Percentiles rank a stretch among this genome's conserved stretches.
Evolutionary conservation across 2,113 vertebrate genomes (phyloP).

Genomic region (Nothocercus julius): DNA sequence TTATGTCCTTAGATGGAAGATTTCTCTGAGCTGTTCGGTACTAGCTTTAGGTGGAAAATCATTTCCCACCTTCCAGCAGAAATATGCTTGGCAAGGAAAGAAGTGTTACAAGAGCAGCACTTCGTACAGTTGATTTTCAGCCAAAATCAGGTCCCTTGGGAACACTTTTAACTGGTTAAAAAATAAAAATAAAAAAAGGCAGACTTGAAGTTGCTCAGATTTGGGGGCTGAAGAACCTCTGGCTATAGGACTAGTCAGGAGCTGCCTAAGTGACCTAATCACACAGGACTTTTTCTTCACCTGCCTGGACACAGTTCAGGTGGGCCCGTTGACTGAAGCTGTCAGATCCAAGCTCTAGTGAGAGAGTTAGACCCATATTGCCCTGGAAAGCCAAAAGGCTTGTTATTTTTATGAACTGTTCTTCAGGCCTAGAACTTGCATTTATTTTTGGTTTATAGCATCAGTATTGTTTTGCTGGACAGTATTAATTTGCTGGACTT

Average conservation of each 20-base stretch:
- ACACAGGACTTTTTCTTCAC: neutral
- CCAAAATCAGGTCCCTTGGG: conserved; percentile 5
- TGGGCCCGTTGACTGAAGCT: neutral
- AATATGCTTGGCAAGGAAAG: conserved; percentile 17
- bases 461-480: neutral
- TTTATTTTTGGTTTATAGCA: neutral
- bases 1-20: neutral
- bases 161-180: neutral
- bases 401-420: neutral
- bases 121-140: conserved; percentile 37
- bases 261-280: neutral
- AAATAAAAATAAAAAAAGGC: neutral
- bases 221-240: neutral
- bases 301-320: neutral
- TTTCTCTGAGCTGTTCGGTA: conserved; percentile 1
- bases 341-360: neutral
- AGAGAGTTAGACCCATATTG: neutral
- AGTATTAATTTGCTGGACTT: neutral
- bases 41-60: conserved; percentile 10
- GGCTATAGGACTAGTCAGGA: neutral
- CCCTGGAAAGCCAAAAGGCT: neutral
- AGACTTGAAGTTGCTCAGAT: neutral
- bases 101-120: conserved; percentile 30
- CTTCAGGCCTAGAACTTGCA: neutral
- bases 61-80: conserved; percentile 37